Conservation (phyloP, 2,888 invertebrate genomes). For the Drosophila testacea region DNA sequence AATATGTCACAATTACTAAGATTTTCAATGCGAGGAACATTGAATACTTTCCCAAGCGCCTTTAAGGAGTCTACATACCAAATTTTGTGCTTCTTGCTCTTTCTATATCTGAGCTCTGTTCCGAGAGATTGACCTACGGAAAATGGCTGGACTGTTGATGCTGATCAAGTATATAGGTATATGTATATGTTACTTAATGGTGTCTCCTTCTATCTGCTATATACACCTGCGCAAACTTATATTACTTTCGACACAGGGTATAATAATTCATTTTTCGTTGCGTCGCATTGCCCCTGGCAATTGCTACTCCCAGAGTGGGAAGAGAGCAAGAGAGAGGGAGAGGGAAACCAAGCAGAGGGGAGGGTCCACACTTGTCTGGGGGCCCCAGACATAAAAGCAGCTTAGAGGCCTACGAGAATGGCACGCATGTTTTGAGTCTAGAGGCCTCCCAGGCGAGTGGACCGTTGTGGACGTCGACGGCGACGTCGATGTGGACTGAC, state of each 20-base stretch:
- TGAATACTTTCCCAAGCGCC: too few relatives aligned
- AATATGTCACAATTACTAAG: too few relatives aligned
- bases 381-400: constrained; percentile 29
- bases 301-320: constrained; percentile 23
- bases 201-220: background rate
- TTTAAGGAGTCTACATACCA: too few relatives aligned
- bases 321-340: constrained; percentile 26
- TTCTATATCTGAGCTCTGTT: too few relatives aligned
- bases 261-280: constrained; percentile 82
- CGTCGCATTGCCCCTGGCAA: constrained; percentile 77
- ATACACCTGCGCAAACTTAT: background rate
- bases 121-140: too few relatives aligned
- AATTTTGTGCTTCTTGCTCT: too few relatives aligned
- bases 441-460: constrained; percentile 43
- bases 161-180: too few relatives aligned
- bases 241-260: constrained; percentile 27
- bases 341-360: constrained; percentile 12
- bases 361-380: constrained; percentile 19
- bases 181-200: background rate
- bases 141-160: too few relatives aligned
- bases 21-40: too few relatives aligned
- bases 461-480: constrained; percentile 1
- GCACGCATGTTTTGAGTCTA: constrained; percentile 55
- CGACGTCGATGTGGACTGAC: constrained; percentile 26
- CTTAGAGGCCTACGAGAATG: constrained; percentile 62